These are phyloP conservation scores for Patiria miniata DNA, from an alignment of 35 echinoderm and acorn worm species.

Conservation along the genomic window DNA sequence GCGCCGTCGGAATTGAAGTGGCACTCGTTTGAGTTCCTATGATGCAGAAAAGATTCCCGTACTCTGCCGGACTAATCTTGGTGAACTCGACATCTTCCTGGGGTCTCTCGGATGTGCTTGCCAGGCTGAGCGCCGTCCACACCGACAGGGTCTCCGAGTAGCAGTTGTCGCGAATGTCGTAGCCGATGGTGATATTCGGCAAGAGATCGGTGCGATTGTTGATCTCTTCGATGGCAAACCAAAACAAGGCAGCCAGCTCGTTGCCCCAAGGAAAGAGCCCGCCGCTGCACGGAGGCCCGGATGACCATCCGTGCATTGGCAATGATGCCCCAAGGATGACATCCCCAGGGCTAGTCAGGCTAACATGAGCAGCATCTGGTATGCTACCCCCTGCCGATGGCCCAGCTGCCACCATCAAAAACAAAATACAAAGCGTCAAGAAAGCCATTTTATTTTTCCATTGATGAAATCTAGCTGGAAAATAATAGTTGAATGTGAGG, in stretches of 20 bases:
- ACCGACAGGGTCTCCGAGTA: neutral
- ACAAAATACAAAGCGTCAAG: too few relatives aligned
- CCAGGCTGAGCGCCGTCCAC: neutral
- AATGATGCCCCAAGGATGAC: neutral
- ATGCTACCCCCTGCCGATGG: neutral
- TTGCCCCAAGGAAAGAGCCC: neutral
- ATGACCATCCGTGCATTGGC: neutral
- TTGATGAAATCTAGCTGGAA: too few relatives aligned
- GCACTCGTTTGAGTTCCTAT: conserved; percentile 19
- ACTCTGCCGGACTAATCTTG: neutral
- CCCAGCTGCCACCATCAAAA: neutral
- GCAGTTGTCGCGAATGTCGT: conserved; percentile 50
- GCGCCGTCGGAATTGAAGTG: neutral
- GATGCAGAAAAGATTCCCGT: conserved; percentile 1
- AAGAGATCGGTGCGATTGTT: conserved; percentile 28
- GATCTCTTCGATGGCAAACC: conserved; percentile 40
- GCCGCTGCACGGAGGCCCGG: neutral
- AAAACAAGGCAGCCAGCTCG: conserved; percentile 5
- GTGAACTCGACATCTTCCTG: neutral
- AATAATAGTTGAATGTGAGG: too few relatives aligned
- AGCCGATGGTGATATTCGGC: conserved; percentile 45
- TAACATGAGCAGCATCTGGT: neutral
- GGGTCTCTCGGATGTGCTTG: neutral
- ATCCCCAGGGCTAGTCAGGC: neutral
- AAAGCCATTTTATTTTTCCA: too few relatives aligned